Evolutionary conservation across 2,797 vertebrate species (phyloP), one percentile per base, ranked within the genome.

Genomic region (Characodon lateralis): DNA sequence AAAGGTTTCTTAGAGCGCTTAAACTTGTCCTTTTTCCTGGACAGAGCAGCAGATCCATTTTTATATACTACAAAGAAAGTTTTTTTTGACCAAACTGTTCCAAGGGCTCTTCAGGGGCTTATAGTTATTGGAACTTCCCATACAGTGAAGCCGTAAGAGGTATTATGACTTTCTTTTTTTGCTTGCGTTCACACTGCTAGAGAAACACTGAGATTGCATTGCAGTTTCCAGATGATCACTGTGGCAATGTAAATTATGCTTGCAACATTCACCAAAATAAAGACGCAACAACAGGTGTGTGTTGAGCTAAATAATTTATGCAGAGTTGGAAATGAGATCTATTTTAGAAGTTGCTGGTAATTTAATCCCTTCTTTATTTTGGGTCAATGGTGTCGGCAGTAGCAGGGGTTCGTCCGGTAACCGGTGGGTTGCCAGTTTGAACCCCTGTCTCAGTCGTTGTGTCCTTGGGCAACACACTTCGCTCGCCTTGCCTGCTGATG

Each of bases 1-100:
- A 69, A 35, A 87, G 86, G 87, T 93, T 93, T 89, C 86, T 88
- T 89, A 86, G 91, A 89, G 90, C 78, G 82, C 84, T 89, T 80
- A 85, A 79, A 78, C 78, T 89, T 31, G 50, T 79, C 82, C 88
- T 93, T 66, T 69, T 78, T 83, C 90, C 92, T 79, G 76, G 83
- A 26, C n/a, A 87, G 78, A 88, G 83, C 85, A 79, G 80, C 82
- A 78, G 84, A 89, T 78, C 86, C 70, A 86, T 79, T 87, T 77
- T 83, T 70, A 90, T 87, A 85, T 81, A 78, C 89, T 87, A 80
- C 88, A 83, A 86, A 85, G 88, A 91, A 66, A 41, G 18, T 70
- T 70, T 70, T 20, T 68, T 68, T 39, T 68, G 39, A 68, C 22
- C 39, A 68, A 68, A 68, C 39, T 46, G 13, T 48, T 69, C 12